These are phyloP conservation scores for Podargus strigoides DNA, from an alignment of 2,797 vertebrate species.

Conservation along the genomic window DNA sequence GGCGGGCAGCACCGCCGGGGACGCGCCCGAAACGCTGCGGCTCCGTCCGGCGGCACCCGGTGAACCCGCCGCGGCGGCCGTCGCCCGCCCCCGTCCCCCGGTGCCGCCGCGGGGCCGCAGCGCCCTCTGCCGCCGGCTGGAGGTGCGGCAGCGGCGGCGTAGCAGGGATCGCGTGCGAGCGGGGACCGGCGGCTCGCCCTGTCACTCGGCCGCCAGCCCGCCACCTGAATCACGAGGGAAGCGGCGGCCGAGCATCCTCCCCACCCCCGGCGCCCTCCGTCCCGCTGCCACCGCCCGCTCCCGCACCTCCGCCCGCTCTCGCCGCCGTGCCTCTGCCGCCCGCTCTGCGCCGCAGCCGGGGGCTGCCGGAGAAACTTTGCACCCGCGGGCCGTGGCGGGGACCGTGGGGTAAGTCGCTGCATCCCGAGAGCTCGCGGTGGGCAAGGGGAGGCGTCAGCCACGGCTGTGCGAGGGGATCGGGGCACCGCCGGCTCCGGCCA, in stretches of 20 bases:
- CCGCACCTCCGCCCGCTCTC: not conserved
- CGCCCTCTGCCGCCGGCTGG: not conserved
- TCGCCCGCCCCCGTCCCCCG: not conserved
- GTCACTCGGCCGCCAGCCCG: slow-evolving; percentile 33
- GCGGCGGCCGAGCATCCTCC: slow-evolving; percentile 41
- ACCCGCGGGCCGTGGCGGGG: not conserved
- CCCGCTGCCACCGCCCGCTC: not conserved
- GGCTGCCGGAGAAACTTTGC: not conserved
- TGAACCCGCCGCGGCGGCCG: too few species aligned
- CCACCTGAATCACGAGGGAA: slow-evolving; percentile 53
- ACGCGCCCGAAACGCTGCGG: fast-evolving
- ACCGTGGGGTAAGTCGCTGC: slow-evolving; percentile 19
- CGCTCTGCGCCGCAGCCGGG: not conserved
- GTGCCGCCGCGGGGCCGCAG: not conserved
- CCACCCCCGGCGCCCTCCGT: not conserved
- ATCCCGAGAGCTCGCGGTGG: not conserved
- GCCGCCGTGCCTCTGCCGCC: not conserved
- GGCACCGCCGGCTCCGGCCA: not conserved
- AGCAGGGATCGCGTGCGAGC: slow-evolving; percentile 33
- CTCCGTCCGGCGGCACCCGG: not conserved
- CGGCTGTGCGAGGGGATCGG: not conserved
- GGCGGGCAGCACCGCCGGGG: not conserved
- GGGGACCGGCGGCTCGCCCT: not conserved
- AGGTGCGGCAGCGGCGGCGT: not conserved
- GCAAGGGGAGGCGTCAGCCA: not conserved